These are phyloP conservation scores for Bothrops jararaca DNA, from an alignment of 2,113 vertebrate species.

Conservation along the genomic window DNA sequence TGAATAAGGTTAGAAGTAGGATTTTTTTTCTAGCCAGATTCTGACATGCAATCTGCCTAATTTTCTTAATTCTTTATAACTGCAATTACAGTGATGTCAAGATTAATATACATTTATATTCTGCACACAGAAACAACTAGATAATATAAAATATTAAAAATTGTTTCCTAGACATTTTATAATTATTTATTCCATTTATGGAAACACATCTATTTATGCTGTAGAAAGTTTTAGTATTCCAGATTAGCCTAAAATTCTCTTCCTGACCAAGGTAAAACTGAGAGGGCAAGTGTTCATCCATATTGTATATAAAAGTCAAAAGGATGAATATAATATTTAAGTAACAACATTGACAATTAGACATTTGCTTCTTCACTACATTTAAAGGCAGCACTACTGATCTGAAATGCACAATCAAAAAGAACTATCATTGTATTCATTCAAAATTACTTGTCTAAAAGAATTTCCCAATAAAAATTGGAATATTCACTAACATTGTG, in stretches of 20 bases:
- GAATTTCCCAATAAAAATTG: background rate
- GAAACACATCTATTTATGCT: background rate
- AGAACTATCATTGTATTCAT: background rate
- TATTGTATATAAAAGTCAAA: background rate
- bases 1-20: background rate
- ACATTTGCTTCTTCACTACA: background rate
- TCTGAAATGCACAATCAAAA: background rate
- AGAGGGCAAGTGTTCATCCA: background rate
- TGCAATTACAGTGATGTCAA: conserved; percentile 2
- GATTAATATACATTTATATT: background rate
- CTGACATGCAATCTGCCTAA: conserved; percentile 13
- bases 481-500: background rate
- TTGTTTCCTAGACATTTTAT: background rate
- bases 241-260: background rate
- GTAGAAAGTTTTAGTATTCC: background rate
- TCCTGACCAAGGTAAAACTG: background rate
- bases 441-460: background rate
- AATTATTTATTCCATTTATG: background rate
- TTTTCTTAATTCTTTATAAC: background rate
- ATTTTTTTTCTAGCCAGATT: background rate
- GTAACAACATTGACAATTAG: background rate
- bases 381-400: background rate
- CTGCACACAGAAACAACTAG: background rate
- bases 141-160: background rate
- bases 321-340: background rate